Evolutionary conservation across 2,888 invertebrate species (phyloP).

Genomic region (Laothoe populi): DNA sequence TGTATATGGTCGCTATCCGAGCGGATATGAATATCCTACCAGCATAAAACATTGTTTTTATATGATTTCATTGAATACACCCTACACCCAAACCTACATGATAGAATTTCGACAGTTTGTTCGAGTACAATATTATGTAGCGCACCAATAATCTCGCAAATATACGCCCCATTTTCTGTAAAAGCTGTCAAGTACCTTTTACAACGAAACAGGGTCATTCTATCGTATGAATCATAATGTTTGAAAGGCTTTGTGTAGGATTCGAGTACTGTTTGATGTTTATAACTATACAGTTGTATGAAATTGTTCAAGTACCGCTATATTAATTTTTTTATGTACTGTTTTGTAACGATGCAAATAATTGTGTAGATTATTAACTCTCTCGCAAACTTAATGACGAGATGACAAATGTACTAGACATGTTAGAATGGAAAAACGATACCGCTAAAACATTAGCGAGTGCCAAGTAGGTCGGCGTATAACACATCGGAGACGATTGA

Average conservation of each 20-base stretch:
- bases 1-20: too few species aligned
- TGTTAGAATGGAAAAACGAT: constrained; percentile 30
- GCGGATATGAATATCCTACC: too few species aligned
- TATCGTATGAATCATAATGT: constrained; percentile 23
- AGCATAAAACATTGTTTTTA: too few species aligned
- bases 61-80: not conserved
- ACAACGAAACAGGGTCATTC: constrained; percentile 27
- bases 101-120: not conserved
- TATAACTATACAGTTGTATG: constrained; percentile 10
- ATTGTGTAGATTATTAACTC: constrained; percentile 25
- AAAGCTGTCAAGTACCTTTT: constrained; percentile 20
- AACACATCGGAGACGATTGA: constrained; percentile 30
- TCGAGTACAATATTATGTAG: not conserved
- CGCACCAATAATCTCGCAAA: not conserved
- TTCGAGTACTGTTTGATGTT: constrained; percentile 4
- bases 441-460: constrained; percentile 36
- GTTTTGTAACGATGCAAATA: constrained; percentile 15
- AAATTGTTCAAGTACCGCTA: not conserved
- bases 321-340: constrained; percentile 7
- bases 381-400: constrained; percentile 28
- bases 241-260: constrained; percentile 12
- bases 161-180: not conserved
- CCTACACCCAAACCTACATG: not conserved
- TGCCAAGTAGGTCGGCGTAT: constrained; percentile 45
- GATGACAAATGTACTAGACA: constrained; percentile 43